A percentile compares a stretch with the other conserved stretches of the same genome.
Conservation (phyloP, 2,113 vertebrate species). For the Bambusicola thoracicus region DNA sequence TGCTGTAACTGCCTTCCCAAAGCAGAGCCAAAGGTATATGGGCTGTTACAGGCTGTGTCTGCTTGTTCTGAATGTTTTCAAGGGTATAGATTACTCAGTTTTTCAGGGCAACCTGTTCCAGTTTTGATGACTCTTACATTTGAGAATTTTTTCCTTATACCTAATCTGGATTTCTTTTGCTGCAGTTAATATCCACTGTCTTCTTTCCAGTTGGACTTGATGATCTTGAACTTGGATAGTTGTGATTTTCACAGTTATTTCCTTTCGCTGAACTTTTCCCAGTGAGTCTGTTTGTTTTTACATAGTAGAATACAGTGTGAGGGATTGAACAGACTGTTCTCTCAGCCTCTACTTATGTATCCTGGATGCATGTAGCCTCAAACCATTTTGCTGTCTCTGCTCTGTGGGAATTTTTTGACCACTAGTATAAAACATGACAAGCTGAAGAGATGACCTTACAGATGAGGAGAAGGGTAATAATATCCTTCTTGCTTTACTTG, state of each 20-base stretch:
- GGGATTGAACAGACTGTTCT: neutral
- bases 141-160: neutral
- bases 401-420: neutral
- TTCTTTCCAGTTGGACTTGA: neutral
- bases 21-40: accelerated
- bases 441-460: neutral
- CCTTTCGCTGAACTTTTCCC: neutral
- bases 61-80: neutral
- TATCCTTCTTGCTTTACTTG: neutral
- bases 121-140: neutral
- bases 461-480: neutral
- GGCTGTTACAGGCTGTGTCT: neutral
- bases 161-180: neutral
- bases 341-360: neutral
- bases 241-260: too few species aligned
- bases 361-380: neutral
- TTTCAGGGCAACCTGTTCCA: neutral
- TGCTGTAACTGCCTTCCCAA: neutral
- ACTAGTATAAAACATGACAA: too few species aligned
- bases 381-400: neutral
- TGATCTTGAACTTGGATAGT: too few species aligned
- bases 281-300: neutral
- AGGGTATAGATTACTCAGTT: neutral
- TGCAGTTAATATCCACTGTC: neutral
- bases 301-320: neutral